phyloP scores from a whole-genome alignment of 2,888 invertebrate genomes.

The Gryllus longicercus region DNA sequence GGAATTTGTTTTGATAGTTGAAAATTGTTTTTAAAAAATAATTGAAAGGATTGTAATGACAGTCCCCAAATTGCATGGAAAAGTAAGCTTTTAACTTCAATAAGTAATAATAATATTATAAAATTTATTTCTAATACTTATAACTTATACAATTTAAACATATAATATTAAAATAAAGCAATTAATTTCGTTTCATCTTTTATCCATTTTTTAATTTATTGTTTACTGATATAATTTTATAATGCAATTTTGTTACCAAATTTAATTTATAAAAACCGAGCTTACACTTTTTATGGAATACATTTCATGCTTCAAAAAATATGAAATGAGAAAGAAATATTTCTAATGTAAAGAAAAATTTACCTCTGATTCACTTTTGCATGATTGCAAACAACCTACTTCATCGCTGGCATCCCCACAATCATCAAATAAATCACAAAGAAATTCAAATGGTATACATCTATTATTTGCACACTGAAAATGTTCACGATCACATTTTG shows the following conservation, averaged over 20 bases:
- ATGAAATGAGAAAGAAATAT: no score
- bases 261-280: neutral
- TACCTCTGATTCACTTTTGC: conserved; percentile 46
- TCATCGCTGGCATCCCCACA: conserved; percentile 73
- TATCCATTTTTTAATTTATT: neutral
- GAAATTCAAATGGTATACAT: conserved; percentile 65
- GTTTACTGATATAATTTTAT: neutral
- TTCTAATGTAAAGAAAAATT: neutral
- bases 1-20: no score
- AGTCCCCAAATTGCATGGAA: neutral
- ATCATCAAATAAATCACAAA: conserved; percentile 72
- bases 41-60: neutral
- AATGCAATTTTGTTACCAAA: neutral
- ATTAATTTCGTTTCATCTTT: no score
- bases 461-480: conserved; percentile 71
- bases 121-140: neutral
- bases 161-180: no score
- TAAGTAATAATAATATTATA: neutral
- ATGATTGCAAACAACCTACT: conserved; percentile 53
- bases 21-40: no score
- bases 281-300: no score
- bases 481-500: conserved; percentile 56
- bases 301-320: no score
- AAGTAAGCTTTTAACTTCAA: neutral
- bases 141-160: neutral